A percentile compares a stretch with the other conserved stretches of the same genome.
These are phyloP conservation scores for Mus musculus DNA, from an alignment of 2,113 vertebrate species.

Conservation along the genomic window DNA sequence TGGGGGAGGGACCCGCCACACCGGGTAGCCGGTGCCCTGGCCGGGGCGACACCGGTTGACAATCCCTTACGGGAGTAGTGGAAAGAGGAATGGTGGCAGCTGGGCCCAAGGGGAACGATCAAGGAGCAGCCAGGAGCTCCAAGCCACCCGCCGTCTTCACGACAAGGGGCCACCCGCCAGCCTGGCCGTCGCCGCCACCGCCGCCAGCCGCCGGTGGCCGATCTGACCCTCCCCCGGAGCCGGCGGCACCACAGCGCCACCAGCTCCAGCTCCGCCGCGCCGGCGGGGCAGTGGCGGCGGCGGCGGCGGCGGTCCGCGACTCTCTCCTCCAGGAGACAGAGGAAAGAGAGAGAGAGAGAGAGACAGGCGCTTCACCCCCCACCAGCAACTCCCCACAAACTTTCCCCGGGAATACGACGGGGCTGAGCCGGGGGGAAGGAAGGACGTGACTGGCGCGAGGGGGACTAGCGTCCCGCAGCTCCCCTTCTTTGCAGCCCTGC, in stretches of 20 bases:
- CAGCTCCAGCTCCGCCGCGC: constrained; percentile 79
- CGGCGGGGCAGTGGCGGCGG: constrained; percentile 70
- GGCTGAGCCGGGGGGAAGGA: constrained; percentile 66
- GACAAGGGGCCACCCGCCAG: constrained; percentile 4
- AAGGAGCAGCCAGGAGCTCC: background rate
- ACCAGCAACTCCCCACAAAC: constrained; percentile 80
- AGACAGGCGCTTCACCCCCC: constrained; percentile 76
- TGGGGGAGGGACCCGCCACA: background rate
- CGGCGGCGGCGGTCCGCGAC: constrained; percentile 48
- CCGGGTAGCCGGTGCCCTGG: background rate
- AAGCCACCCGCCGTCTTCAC: background rate
- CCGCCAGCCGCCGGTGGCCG: constrained; percentile 77
- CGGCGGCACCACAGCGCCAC: constrained; percentile 82
- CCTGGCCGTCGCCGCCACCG: constrained; percentile 41
- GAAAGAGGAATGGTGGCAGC: background rate
- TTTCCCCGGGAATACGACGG: constrained; percentile 74
- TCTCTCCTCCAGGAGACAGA: constrained; percentile 60
- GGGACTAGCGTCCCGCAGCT: constrained; percentile 56
- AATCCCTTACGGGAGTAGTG: background rate
- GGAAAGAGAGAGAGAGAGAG: background rate
- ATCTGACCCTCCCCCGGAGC: constrained; percentile 79
- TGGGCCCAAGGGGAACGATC: background rate
- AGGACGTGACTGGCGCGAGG: constrained; percentile 56
- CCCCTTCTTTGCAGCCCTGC: constrained; percentile 16
- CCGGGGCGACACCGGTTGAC: background rate